phyloP scores from a whole-genome alignment of 2,888 invertebrate genomes.

The Macrosiphum euphorbiae region DNA sequence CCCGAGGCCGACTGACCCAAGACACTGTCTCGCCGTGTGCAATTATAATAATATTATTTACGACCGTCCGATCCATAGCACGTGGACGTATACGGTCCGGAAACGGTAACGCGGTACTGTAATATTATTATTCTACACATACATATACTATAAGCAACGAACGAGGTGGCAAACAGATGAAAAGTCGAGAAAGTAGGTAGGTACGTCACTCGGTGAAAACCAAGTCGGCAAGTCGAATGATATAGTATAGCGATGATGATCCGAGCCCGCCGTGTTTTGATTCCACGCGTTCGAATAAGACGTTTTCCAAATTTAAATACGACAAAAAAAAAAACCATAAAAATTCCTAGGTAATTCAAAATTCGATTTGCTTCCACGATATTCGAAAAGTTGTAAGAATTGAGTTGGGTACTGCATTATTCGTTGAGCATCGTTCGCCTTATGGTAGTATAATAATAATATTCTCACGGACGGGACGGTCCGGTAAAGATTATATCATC shows the following conservation, averaged over 20 bases:
- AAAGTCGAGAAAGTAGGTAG: neutral
- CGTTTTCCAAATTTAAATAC: neutral
- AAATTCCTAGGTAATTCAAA: neutral
- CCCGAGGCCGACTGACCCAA: neutral
- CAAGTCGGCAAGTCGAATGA: too few species aligned
- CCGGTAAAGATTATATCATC: slow-evolving; percentile 37
- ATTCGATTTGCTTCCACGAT: neutral
- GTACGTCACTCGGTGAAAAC: too few species aligned
- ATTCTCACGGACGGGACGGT: neutral
- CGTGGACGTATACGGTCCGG: neutral
- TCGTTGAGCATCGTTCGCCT: neutral
- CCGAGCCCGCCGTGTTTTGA: neutral
- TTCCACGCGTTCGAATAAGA: neutral
- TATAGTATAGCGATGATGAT: neutral
- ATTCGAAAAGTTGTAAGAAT: neutral
- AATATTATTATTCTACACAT: neutral
- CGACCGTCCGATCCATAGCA: neutral
- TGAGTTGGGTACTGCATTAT: neutral
- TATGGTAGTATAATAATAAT: neutral
- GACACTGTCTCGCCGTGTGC: neutral
- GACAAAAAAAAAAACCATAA: neutral
- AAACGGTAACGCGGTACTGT: neutral
- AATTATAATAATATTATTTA: neutral
- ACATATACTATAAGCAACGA: neutral
- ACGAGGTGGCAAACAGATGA: neutral